phyloP scores from a whole-genome alignment of 1,140 invertebrate genomes.

The Pachyrhynchus sulphureomaculatus region DNA sequence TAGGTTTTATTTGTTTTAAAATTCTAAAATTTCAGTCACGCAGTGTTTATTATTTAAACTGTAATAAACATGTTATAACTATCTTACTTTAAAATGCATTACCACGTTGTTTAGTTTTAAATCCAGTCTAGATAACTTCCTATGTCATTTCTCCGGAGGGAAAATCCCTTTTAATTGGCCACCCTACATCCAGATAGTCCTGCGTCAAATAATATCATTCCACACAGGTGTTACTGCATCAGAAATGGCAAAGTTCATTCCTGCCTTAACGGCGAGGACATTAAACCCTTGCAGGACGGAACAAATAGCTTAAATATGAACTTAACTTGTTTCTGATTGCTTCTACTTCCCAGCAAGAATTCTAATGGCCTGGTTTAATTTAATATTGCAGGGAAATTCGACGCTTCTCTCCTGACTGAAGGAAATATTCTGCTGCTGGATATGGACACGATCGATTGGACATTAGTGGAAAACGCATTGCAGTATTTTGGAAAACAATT shows the following conservation, averaged over 20 bases:
- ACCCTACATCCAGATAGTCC: not conserved
- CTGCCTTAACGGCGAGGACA: constrained; percentile 20
- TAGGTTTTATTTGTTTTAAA: no score
- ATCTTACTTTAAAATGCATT: no score
- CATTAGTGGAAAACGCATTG: not conserved
- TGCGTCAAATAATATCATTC: constrained; percentile 32
- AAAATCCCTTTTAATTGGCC: not conserved
- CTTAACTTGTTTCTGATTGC: constrained; percentile 40
- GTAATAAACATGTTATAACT: no score
- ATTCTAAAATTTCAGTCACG: no score
- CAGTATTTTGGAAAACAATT: not conserved
- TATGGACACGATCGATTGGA: constrained; percentile 1
- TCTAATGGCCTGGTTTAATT: constrained; percentile 20
- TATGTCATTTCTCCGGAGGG: not conserved
- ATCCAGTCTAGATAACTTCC: no score
- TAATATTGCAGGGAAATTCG: constrained; percentile 13
- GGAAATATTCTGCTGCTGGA: constrained; percentile 1
- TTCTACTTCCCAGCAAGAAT: constrained; percentile 17
- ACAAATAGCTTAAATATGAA: constrained; percentile 42
- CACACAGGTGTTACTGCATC: constrained; percentile 35
- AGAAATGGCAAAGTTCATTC: constrained; percentile 37
- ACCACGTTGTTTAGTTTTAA: no score
- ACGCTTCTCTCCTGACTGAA: not conserved
- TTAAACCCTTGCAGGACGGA: constrained; percentile 35
- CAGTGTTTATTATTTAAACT: no score